Evolutionary conservation across 1,140 invertebrate genomes (phyloP).

Genomic region (Bombus fervidus): DNA sequence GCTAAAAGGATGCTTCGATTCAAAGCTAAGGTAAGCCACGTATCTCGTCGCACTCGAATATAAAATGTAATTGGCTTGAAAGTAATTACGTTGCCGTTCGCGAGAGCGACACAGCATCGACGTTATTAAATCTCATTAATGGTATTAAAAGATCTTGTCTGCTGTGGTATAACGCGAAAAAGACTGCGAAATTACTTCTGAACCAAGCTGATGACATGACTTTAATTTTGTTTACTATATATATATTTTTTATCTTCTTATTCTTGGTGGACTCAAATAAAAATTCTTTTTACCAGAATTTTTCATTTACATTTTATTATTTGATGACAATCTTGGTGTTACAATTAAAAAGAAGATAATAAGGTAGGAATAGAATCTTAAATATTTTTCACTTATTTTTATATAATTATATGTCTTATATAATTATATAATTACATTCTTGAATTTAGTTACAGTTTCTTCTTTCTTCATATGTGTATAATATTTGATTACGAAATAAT

Average conservation of each 20-base stretch:
- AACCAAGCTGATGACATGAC: not conserved
- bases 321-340: no score
- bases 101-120: slow-evolving; percentile 22
- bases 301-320: not conserved
- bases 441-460: no score
- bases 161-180: slow-evolving; percentile 3
- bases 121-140: slow-evolving; percentile 48
- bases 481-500: not conserved
- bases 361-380: no score
- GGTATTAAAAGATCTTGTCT: slow-evolving; percentile 17
- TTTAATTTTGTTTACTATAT: not conserved
- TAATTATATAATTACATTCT: no score
- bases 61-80: slow-evolving; percentile 44
- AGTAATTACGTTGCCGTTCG: slow-evolving; percentile 36
- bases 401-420: no score
- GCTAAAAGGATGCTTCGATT: slow-evolving; percentile 11
- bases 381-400: no score
- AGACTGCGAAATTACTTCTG: slow-evolving; percentile 7
- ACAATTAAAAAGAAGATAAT: no score
- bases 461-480: no score
- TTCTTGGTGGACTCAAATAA: not conserved
- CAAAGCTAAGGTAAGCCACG: not conserved
- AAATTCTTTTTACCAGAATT: no score
- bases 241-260: not conserved
- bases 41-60: slow-evolving; percentile 16